Conservation (phyloP, 2,797 vertebrate species). For the Hippoglossus hippoglossus region DNA sequence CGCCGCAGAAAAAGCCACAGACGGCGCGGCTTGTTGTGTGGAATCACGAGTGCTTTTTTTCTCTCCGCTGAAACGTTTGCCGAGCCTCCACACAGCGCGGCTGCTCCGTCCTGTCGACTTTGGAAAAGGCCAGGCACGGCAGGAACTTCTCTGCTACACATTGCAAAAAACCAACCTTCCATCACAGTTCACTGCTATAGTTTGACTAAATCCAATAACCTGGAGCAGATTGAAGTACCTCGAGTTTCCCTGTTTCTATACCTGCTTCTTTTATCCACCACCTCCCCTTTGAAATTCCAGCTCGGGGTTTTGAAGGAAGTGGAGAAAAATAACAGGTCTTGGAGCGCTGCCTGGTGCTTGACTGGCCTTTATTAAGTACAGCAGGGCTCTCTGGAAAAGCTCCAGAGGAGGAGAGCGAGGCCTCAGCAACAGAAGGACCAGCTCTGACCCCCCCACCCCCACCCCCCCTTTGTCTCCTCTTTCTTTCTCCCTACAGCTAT, state of each 20-base stretch:
- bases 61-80: constrained; percentile 8
- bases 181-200: constrained; percentile 13
- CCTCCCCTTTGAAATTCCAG: constrained; percentile 73
- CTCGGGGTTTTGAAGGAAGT: constrained; percentile 85
- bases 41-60: not conserved
- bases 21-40: constrained; percentile 18
- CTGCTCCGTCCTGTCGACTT: constrained; percentile 16
- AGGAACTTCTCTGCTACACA: not conserved
- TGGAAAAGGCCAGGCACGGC: constrained; percentile 13
- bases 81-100: constrained; percentile 7
- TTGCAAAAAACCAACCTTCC: not conserved
- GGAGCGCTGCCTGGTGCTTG: constrained; percentile 88
- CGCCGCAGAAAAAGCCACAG: constrained; percentile 27
- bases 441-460: constrained; percentile 47
- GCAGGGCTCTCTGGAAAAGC: constrained; percentile 86
- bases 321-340: constrained; percentile 85
- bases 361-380: constrained; percentile 94
- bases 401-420: constrained; percentile 83
- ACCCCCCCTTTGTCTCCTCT: constrained; percentile 49
- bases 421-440: constrained; percentile 77
- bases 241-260: constrained; percentile 36
- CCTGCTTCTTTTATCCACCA: constrained; percentile 49
- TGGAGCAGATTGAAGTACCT: constrained; percentile 38
- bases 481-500: constrained; percentile 71
- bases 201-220: constrained; percentile 52